Percentiles rank a stretch among this genome's conserved stretches.
Evolutionary conservation across 2,888 invertebrate species (phyloP).

Genomic region (Himalopsyche japonica): DNA sequence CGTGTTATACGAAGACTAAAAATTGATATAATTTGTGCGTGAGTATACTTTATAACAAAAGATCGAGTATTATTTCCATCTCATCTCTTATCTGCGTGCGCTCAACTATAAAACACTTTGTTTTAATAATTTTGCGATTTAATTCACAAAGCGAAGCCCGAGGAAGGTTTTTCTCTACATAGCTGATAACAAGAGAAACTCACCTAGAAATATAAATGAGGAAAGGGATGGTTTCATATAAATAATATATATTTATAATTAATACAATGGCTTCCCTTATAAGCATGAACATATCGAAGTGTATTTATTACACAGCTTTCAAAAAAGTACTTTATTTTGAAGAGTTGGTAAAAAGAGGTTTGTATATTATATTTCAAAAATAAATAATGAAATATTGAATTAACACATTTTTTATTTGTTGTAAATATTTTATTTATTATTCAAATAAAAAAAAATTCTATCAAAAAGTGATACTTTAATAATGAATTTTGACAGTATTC

Average conservation of each 20-base stretch:
- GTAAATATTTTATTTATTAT: no score
- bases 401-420: no score
- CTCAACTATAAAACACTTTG: neutral
- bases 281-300: neutral
- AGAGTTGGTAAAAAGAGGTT: no score
- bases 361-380: no score
- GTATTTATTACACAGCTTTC: neutral
- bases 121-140: conserved; percentile 2
- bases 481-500: no score
- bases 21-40: no score
- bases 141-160: conserved; percentile 9
- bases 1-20: no score
- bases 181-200: neutral
- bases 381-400: no score
- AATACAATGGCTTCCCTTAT: neutral
- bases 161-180: neutral
- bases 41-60: neutral
- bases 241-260: neutral
- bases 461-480: no score
- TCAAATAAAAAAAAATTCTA: no score
- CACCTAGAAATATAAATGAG: neutral
- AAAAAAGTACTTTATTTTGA: no score
- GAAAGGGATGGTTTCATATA: no score
- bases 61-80: neutral
- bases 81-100: neutral